Conservation (phyloP, 2,113 vertebrate genomes). For the Synodontis membranacea region DNA sequence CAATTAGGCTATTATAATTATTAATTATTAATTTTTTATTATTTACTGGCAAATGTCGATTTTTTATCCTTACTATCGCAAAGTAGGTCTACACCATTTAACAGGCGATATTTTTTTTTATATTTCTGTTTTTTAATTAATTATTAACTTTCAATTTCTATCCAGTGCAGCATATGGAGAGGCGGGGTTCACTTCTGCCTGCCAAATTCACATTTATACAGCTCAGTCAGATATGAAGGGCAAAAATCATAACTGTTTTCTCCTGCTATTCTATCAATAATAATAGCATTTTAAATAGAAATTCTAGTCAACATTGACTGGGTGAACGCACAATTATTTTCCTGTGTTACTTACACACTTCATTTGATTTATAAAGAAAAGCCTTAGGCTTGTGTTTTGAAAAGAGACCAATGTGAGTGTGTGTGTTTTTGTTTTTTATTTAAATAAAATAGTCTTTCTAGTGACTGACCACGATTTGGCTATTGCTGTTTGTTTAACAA, state of each 20-base stretch:
- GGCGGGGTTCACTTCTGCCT: slow-evolving; percentile 15
- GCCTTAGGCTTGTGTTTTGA: neutral
- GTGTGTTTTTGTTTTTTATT: neutral
- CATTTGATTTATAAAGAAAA: neutral
- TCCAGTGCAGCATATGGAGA: slow-evolving; percentile 32
- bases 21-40: slow-evolving; percentile 75
- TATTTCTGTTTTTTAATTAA: neutral
- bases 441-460: neutral
- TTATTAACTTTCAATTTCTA: slow-evolving; percentile 4
- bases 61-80: neutral
- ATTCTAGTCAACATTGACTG: neutral
- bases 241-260: slow-evolving; percentile 15
- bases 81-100: neutral
- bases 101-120: neutral
- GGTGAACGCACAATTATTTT: neutral
- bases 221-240: slow-evolving; percentile 1
- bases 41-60: slow-evolving; percentile 69
- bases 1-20: slow-evolving; percentile 84
- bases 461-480: neutral
- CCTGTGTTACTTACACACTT: neutral
- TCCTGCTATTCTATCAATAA: neutral
- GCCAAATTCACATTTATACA: slow-evolving; percentile 35
- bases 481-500: neutral
- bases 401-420: neutral
- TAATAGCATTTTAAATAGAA: neutral